phyloP scores from a whole-genome alignment of 2,113 vertebrate genomes.

The Brachypteracias leptosomus region DNA sequence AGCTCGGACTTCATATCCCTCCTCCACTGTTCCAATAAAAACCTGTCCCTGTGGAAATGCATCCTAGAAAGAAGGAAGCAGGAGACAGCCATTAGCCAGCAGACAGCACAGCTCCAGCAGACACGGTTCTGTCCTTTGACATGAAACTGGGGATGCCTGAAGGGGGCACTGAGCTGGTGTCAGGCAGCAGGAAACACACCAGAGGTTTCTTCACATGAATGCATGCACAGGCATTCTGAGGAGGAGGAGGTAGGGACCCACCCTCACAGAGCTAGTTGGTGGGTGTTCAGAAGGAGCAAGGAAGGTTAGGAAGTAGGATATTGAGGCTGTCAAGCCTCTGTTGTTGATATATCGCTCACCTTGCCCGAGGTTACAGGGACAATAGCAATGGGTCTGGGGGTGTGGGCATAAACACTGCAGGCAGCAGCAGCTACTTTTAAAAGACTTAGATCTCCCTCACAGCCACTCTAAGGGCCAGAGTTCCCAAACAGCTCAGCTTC shows the following conservation, averaged over 20 bases:
- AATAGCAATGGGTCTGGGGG: neutral
- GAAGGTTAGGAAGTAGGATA: neutral
- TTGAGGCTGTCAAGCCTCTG: neutral
- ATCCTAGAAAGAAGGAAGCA: constrained; percentile 75
- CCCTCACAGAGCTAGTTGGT: neutral
- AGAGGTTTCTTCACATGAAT: neutral
- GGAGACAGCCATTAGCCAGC: neutral
- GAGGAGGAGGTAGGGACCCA: neutral
- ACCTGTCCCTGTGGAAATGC: constrained; percentile 86
- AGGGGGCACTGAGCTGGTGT: neutral
- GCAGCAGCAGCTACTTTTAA: neutral
- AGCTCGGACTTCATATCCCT: constrained; percentile 81
- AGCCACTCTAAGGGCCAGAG: neutral
- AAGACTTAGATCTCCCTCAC: neutral
- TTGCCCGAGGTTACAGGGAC: neutral
- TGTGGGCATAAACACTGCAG: neutral
- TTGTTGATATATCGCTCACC: neutral
- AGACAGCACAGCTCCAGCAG: neutral
- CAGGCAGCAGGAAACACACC: neutral
- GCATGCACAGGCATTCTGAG: neutral
- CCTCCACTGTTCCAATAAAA: constrained; percentile 81
- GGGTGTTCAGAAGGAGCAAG: neutral
- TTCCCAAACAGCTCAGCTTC: neutral
- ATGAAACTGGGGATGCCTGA: neutral
- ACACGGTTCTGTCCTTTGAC: neutral